Conservation (phyloP, 2,888 invertebrate genomes). For the Leptinotarsa juncta region DNA sequence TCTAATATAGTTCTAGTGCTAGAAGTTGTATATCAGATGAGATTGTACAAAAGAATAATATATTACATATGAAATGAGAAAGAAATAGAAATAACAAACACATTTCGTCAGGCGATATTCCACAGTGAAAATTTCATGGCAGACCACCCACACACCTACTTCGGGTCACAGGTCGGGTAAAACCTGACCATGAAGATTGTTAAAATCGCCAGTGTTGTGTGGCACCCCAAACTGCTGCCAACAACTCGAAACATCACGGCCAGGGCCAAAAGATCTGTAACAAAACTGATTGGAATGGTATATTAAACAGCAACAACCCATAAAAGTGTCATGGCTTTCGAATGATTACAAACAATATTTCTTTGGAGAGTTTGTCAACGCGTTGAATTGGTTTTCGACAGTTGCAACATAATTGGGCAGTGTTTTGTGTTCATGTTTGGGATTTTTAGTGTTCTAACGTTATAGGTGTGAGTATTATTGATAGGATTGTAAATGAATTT, state of each 20-base stretch:
- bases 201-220: constrained; percentile 12
- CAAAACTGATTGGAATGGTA: constrained; percentile 20
- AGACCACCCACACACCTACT: constrained; percentile 23
- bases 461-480: background rate
- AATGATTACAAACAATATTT: constrained; percentile 15
- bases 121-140: background rate
- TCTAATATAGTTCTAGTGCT: too few species aligned
- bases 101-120: background rate
- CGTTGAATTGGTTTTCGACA: constrained; percentile 17
- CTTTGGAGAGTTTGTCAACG: constrained; percentile 11
- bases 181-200: constrained; percentile 20
- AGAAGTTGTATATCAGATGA: too few species aligned
- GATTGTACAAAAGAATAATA: too few species aligned
- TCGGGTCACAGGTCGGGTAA: constrained; percentile 23
- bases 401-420: constrained; percentile 1
- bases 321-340: constrained; percentile 13
- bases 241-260: constrained; percentile 9
- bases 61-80: too few species aligned
- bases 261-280: constrained; percentile 18
- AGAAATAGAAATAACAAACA: too few species aligned
- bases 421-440: background rate
- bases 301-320: constrained; percentile 7
- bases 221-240: constrained; percentile 15
- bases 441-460: background rate
- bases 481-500: too few species aligned